Base-by-base conservation (phyloP, 1,140 invertebrate species). In the Psilanteris sp. region DNA sequence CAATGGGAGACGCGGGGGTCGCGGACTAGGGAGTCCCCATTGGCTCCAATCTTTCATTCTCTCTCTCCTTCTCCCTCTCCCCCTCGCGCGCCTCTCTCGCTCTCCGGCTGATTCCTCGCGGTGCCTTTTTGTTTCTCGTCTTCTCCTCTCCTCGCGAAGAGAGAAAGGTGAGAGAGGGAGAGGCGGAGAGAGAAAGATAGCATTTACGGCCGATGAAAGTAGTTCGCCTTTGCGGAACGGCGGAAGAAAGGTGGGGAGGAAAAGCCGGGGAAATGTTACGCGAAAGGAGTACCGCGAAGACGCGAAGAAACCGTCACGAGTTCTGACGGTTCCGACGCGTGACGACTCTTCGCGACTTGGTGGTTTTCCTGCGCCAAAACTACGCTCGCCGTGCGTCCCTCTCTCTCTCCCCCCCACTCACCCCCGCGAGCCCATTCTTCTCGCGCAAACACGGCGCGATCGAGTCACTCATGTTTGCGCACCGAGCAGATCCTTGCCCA, bases 251-350 rank as follows among this genome's bases (percentile, higher is more conserved):
- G 57, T 24, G 57, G 67, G 61, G 54, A 55, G 48, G 68, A 64
- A 73, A 73, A 73, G 70, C 67, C 70, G 61, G 54, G 70, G 70
- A 74, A 74, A 74, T 74, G 59, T 66, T 66, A 62, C 31, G 24
- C 34, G 55, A 62, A 55, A 62, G 22, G 27, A 61, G 32, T 39
- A 46, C 55, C 39, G 8, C 24, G 27, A 54, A 34, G 32, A 66
- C 26, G 41, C 39, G 44, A 46, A 44, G 32, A 46, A 48, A 54
- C 55, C 55, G 31, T 62, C 55, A 39, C 10, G 18, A 34, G 44
- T 46, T 48, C 14, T 44, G 54, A 61, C 55, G 71, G 44, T 46
- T 48, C 14, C 36, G 54, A 61, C 55, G 71, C 41, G 39, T 50
- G 59, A 61, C 37, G 24, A 13, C 11, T 39, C 34, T 14, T 39